Evolutionary conservation across 2,888 invertebrate genomes (phyloP), one percentile per base, ranked within the genome.

Genomic region (Abrostola triplasia): DNA sequence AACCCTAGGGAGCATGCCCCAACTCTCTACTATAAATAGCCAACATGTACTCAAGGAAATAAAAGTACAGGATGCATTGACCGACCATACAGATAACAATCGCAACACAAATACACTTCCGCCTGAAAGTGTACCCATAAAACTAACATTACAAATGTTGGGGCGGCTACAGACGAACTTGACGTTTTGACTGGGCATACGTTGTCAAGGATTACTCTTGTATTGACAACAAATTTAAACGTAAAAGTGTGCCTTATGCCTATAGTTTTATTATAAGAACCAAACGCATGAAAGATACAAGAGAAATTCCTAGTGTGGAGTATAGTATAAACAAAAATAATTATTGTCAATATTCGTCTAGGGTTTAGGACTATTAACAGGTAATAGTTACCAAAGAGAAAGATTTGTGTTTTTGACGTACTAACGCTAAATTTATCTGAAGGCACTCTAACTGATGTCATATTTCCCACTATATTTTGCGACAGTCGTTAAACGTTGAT

Each of bases 391-490:
- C 24, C 1, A 24, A 24, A 24, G 24, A 2, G 4, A 24, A 24
- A 2, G 24, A n/a, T n/a, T n/a, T 24, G 4, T 24, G 24, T 24
- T 24, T 24, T 24, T 24, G 24, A 24, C 24, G 24, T 24, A 2
- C 1, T 4, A 24, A 24, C 24, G 24, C 24, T 24, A 24, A 1
- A 41, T 6, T n/a, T 11, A 50, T n/a, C 50, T 36, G 7, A 37
- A 51, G 69, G 75, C 73, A 70, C 73, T 84, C 87, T 86, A 47
- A 88, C 24, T 84, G 83, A 81, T 81, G 78, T 80, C 80, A 86
- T 84, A 86, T 85, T 85, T 86, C 84, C 82, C 83, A 83, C 80
- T 81, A 84, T 85, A 82, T 84, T 86, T 83, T 69, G 80, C 78
- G 76, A 82, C 73, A 78, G 77, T 79, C 79, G 79, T 85, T 82